These are phyloP conservation scores for Ibycter americanus DNA, from an alignment of 2,797 vertebrate species.

Conservation along the genomic window DNA sequence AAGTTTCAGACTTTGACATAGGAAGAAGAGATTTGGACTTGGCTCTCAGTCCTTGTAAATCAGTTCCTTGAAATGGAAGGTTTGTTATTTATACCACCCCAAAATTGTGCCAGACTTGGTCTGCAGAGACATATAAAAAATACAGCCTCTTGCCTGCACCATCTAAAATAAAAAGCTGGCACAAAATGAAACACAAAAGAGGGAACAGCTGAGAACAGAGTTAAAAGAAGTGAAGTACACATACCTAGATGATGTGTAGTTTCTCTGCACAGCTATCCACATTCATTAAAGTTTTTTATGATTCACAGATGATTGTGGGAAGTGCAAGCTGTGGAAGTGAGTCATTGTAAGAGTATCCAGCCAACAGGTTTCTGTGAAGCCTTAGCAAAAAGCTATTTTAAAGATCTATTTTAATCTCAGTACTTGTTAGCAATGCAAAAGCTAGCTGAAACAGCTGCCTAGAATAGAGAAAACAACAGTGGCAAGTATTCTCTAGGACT, in stretches of 20 bases:
- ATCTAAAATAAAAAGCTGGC: constrained; percentile 34
- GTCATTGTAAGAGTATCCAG: constrained; percentile 37
- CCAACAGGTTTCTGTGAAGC: constrained; percentile 49
- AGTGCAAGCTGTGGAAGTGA: constrained; percentile 48
- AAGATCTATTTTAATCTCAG: constrained; percentile 49
- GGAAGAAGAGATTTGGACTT: constrained; percentile 7
- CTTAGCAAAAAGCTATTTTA: constrained; percentile 50
- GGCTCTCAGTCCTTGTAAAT: not conserved
- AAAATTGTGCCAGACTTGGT: constrained; percentile 28
- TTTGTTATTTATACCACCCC: constrained; percentile 8
- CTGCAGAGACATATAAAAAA: not conserved
- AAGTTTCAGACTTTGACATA: not conserved
- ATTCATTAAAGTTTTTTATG: constrained; percentile 43
- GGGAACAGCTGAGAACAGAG: constrained; percentile 23
- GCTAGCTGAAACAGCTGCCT: constrained; percentile 54
- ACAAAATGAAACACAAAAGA: not conserved
- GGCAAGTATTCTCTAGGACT: constrained; percentile 21
- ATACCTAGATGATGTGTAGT: constrained; percentile 31
- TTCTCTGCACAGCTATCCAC: not conserved
- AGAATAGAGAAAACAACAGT: constrained; percentile 27
- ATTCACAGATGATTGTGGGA: constrained; percentile 63
- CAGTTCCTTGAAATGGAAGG: not conserved
- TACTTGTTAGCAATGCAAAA: constrained; percentile 60
- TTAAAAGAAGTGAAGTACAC: constrained; percentile 17
- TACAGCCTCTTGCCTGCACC: not conserved